phyloP scores from a whole-genome alignment of 2,888 invertebrate genomes.

The Tipula vernalis region DNA sequence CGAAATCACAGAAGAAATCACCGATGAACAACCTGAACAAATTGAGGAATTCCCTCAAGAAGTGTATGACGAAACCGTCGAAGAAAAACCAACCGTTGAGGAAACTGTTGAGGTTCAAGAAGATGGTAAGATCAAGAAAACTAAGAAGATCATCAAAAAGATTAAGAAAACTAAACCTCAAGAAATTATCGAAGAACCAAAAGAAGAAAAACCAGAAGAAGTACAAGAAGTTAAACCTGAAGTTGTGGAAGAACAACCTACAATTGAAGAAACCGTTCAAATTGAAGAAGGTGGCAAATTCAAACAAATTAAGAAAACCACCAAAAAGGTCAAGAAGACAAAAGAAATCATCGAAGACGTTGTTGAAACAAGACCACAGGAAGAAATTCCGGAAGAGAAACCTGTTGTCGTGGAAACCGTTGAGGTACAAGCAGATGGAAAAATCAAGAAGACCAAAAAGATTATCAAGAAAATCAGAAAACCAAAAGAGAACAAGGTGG shows the following conservation, averaged over 20 bases:
- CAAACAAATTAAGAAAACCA: not conserved
- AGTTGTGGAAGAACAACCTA: not conserved
- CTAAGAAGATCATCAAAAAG: not conserved
- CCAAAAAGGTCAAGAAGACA: not conserved
- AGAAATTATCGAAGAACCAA: not conserved
- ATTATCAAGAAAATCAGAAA: not conserved
- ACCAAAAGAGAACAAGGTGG: not conserved
- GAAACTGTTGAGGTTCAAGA: not conserved
- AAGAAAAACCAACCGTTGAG: not conserved
- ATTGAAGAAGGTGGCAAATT: not conserved
- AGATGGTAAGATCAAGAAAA: not conserved
- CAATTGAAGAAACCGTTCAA: not conserved
- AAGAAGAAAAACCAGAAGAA: not conserved
- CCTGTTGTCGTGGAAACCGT: not conserved
- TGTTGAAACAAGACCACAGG: not conserved
- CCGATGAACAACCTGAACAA: conserved; percentile 22
- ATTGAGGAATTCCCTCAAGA: not conserved
- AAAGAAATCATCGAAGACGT: not conserved
- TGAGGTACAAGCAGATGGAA: not conserved
- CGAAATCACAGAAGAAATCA: conserved; percentile 16
- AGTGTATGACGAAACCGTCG: not conserved
- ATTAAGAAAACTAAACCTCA: not conserved
- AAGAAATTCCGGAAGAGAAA: not conserved
- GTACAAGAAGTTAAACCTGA: not conserved
- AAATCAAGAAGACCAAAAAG: not conserved